Percentiles rank a stretch among this genome's conserved stretches.
These are phyloP conservation scores for Corythornis madagascariensis DNA, from an alignment of 2,113 vertebrate genomes.

Conservation along the genomic window DNA sequence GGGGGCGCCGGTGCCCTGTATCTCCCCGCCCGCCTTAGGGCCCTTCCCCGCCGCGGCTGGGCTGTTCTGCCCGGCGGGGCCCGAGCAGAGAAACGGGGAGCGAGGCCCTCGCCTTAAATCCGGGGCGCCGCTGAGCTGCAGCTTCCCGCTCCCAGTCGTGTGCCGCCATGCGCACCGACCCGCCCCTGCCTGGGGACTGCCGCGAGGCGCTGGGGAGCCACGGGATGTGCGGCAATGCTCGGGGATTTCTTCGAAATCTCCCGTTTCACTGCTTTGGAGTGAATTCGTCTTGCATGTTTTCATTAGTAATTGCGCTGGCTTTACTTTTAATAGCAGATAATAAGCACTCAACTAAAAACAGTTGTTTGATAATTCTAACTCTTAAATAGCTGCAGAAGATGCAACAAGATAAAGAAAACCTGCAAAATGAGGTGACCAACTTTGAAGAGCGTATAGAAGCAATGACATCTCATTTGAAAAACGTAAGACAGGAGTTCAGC, in stretches of 20 bases:
- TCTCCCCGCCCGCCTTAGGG: neutral
- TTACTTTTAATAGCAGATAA: neutral
- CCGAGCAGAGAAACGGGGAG: neutral
- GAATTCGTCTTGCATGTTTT: accelerated
- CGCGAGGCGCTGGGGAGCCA: neutral
- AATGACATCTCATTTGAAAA: conserved; percentile 78
- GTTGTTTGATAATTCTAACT: neutral
- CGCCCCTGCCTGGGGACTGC: neutral
- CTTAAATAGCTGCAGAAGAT: conserved; percentile 76
- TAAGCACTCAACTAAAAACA: accelerated
- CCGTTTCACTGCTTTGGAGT: accelerated
- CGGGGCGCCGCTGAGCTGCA: neutral
- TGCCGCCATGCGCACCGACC: neutral
- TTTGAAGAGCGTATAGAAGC: conserved; percentile 77
- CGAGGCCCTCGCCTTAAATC: no score
- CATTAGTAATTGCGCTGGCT: no score
- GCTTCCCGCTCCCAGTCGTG: neutral
- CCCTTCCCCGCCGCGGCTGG: neutral
- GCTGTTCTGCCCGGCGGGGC: no score
- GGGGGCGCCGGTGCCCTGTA: no score
- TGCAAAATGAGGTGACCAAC: conserved; percentile 75
- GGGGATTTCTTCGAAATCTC: neutral
- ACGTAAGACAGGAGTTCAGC: conserved; percentile 82
- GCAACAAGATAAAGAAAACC: conserved; percentile 69
- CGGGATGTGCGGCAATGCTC: no score